Conservation (phyloP, 2,113 vertebrate genomes). For the Siniperca knerii region DNA sequence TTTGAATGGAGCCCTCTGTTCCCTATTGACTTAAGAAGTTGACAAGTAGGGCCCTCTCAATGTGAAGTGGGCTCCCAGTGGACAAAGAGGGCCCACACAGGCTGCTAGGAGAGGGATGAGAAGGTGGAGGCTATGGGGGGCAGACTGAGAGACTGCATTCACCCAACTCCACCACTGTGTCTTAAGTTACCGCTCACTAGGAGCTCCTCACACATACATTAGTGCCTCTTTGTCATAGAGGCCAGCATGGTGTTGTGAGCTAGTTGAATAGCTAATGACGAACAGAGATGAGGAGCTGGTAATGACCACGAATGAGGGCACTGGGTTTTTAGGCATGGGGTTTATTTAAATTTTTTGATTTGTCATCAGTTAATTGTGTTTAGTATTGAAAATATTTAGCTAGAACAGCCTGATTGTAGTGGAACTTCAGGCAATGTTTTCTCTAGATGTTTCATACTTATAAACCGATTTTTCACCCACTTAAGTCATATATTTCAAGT, state of each 20-base stretch:
- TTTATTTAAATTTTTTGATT: slow-evolving; percentile 33
- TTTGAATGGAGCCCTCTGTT: slow-evolving; percentile 81
- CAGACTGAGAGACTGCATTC: slow-evolving; percentile 71
- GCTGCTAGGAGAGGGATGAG: slow-evolving; percentile 64
- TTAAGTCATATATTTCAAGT: background rate
- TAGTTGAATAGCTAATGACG: slow-evolving; percentile 51
- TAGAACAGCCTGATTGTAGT: background rate
- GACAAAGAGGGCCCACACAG: slow-evolving; percentile 81
- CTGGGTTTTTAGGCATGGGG: background rate
- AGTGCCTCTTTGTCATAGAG: slow-evolving; percentile 63
- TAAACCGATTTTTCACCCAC: background rate
- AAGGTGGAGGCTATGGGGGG: slow-evolving; percentile 60
- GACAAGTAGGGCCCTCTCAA: slow-evolving; percentile 80
- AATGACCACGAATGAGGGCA: slow-evolving; percentile 40
- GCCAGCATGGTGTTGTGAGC: slow-evolving; percentile 42
- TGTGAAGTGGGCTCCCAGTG: slow-evolving; percentile 78
- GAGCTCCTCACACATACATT: slow-evolving; percentile 63
- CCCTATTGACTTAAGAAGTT: slow-evolving; percentile 80
- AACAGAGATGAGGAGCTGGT: slow-evolving; percentile 37
- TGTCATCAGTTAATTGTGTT: background rate
- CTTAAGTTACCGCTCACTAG: slow-evolving; percentile 75
- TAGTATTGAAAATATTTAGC: background rate
- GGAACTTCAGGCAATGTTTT: background rate
- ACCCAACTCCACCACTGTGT: slow-evolving; percentile 54
- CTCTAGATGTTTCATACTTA: background rate